Percentiles rank a stretch among this genome's conserved stretches.
These are phyloP conservation scores for Tachuris rubrigastra DNA, from an alignment of 2,113 vertebrate species.

Conservation along the genomic window DNA sequence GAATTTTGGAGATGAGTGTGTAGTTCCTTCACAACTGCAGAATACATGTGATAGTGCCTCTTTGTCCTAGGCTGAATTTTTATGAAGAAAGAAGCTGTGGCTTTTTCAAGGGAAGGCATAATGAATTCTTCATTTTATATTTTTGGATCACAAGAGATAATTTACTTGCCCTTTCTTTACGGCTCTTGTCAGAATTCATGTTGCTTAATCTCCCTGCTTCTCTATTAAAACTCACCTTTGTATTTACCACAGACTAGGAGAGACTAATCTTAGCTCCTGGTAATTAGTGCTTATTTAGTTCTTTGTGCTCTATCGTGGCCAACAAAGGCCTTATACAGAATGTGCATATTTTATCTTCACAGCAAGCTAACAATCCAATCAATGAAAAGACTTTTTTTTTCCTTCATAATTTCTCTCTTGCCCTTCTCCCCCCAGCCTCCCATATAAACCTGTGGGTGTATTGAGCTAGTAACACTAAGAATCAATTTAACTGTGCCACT, in stretches of 20 bases:
- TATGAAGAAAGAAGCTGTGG: not conserved
- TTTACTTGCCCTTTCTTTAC: not conserved
- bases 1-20: not conserved
- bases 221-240: conserved; percentile 35
- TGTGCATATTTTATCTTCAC: conserved; percentile 39
- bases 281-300: conserved; percentile 41
- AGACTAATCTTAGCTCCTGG: conserved; percentile 13
- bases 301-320: conserved; percentile 14
- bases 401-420: not conserved
- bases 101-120: not conserved
- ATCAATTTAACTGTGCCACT: not conserved
- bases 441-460: not conserved
- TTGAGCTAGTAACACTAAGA: not conserved
- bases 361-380: not conserved
- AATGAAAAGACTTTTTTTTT: not conserved
- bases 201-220: not conserved
- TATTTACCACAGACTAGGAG: not conserved
- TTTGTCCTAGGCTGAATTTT: not conserved
- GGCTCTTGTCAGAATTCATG: not conserved
- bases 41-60: not conserved
- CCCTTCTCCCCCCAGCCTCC: accelerated
- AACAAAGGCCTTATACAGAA: conserved; percentile 2
- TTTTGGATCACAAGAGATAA: not conserved
- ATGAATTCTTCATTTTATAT: not conserved
- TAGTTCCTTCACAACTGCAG: not conserved